Percentiles rank a stretch among this genome's conserved stretches.
These are phyloP conservation scores for Philereme vetulata DNA, from an alignment of 2,888 invertebrate genomes.

Conservation along the genomic window DNA sequence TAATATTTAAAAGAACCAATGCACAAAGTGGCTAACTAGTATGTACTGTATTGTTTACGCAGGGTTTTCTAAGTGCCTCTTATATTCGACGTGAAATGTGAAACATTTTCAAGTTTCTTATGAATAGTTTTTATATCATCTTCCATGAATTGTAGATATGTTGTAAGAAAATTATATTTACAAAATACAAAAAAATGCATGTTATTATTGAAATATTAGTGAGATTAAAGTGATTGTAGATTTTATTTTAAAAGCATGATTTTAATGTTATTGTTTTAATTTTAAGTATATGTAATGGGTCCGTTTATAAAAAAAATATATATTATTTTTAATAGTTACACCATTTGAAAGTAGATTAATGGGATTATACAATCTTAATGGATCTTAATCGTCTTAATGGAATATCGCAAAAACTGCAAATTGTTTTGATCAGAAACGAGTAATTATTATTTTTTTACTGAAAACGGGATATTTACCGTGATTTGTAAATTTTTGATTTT, in stretches of 20 bases:
- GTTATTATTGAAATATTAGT: conserved; percentile 34
- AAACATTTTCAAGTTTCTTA: conserved; percentile 7
- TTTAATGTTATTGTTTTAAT: conserved; percentile 14
- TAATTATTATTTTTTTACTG: too few relatives aligned
- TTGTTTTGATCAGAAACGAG: too few relatives aligned
- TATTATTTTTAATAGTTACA: too few relatives aligned
- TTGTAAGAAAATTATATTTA: conserved; percentile 9
- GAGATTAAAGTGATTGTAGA: conserved; percentile 35
- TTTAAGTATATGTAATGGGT: not conserved
- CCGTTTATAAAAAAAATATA: too few relatives aligned
- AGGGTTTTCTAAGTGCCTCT: conserved; percentile 26
- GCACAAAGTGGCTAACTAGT: conserved; percentile 14
- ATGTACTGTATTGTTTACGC: not conserved
- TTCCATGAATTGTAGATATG: conserved; percentile 1
- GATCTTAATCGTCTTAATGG: too few relatives aligned
- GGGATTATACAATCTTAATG: too few relatives aligned
- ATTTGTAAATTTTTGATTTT: too few relatives aligned
- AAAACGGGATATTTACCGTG: too few relatives aligned
- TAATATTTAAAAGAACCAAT: conserved; percentile 11
- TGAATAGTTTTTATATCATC: conserved; percentile 5
- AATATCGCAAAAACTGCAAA: too few relatives aligned
- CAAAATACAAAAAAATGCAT: conserved; percentile 32
- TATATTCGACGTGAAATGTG: not conserved
- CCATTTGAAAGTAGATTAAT: too few relatives aligned
- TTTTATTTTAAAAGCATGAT: conserved; percentile 37